Evolutionary conservation across 2,797 vertebrate species (phyloP), one percentile per base, ranked within the genome.

Genomic region (Taeniopygia guttata): DNA sequence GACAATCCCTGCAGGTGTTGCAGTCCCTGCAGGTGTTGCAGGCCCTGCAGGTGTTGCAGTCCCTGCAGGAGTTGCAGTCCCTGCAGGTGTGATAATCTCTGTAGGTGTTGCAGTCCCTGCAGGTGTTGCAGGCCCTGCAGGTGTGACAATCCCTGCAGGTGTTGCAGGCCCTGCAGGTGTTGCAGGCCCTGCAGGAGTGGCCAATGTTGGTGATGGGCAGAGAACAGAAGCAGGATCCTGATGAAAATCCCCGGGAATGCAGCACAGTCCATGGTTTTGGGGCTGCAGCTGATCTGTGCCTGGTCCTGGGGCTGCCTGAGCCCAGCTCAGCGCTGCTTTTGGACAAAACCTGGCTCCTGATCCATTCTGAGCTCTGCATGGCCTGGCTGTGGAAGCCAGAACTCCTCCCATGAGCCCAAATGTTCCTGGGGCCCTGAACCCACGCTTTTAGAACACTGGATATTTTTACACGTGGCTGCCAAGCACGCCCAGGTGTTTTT

Each of bases 91-190:
- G 7, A 1, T 45, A 16, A 4, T 36, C 45, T 18, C 14, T 23
- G 10, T 27, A 32, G 13, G 11, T 17, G 40, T 63, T 9, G 6
- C 45, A 11, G 13, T 8, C 17, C 16, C 18, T 19, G 13, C 55
- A 56, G n/a, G 3, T 30, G 58, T 49, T 36, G 8, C 32, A 25
- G 30, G 25, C 42, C 30, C 22, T 13, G 4, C 12, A 22, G 8
- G 16, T 5, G 38, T 62, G 13, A 1, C 45, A 29, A 26, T 36
- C 26, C 26, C 10, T 22, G 5, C 3, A 7, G 20, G 3, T 2
- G 19, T 29, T 5, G 6, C 34, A 13, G 4, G 13, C 46, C 19
- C 8, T 16, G 7, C 5, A 43, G 29, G 2, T 3, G 29, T 16
- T 12, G 9, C 42, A 46, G 13, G 34, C 43, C 32, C 22, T 10